Conservation (phyloP, 2,113 vertebrate genomes). For the Setophaga petechia region DNA sequence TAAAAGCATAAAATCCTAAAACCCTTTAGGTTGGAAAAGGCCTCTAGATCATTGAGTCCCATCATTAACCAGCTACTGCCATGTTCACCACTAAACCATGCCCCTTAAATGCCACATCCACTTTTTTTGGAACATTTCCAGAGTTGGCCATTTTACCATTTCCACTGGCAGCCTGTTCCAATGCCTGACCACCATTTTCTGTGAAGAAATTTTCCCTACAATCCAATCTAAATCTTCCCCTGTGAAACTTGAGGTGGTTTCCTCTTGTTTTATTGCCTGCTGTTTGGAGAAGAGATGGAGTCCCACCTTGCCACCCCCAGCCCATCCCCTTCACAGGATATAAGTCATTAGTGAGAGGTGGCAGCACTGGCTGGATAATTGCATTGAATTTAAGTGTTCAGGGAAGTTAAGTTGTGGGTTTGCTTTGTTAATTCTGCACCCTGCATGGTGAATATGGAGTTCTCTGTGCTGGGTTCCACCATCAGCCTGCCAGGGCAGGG, state of each 20-base stretch:
- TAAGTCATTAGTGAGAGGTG: background rate
- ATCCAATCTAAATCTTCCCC: background rate
- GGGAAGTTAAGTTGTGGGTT: background rate
- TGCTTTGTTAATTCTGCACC: background rate
- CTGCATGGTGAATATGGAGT: background rate
- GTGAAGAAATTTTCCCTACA: background rate
- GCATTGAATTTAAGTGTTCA: background rate
- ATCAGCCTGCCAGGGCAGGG: background rate
- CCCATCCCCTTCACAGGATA: accelerated
- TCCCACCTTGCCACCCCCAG: background rate
- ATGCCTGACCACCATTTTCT: background rate
- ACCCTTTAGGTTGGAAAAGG: background rate
- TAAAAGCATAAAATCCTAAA: background rate
- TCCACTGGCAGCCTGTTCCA: background rate
- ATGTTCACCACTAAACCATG: background rate
- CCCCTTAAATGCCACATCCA: background rate
- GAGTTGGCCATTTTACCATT: background rate
- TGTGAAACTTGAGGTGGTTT: background rate
- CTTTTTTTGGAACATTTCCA: background rate
- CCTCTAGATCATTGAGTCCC: background rate
- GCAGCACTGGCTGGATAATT: background rate
- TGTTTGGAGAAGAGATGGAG: background rate
- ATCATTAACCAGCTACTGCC: background rate
- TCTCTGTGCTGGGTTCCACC: background rate
- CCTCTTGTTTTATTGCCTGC: background rate